These are phyloP conservation scores for Cosmia pyralina DNA, from an alignment of 2,888 invertebrate species.

Conservation along the genomic window DNA sequence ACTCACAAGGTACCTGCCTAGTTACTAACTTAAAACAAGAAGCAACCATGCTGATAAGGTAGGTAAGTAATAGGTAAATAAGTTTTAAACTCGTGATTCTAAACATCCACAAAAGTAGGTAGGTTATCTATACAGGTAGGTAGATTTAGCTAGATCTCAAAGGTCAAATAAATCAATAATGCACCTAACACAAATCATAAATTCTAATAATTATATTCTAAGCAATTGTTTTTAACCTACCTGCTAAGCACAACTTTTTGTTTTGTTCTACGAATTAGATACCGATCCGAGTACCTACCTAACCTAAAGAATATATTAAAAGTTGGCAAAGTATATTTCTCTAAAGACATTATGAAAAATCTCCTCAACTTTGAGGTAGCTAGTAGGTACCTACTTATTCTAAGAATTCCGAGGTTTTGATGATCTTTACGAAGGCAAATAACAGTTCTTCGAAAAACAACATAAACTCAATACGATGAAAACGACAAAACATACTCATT, in stretches of 20 bases:
- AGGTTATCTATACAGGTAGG: background rate
- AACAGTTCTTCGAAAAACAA: background rate
- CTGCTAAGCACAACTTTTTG: background rate
- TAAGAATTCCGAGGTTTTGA: background rate
- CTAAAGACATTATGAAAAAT: background rate
- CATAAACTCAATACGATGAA: background rate
- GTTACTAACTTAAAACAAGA: background rate
- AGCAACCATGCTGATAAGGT: background rate
- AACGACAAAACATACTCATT: background rate
- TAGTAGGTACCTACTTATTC: background rate
- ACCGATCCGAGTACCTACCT: background rate
- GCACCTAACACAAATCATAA: background rate
- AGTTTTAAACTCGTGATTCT: background rate
- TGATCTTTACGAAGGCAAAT: background rate
- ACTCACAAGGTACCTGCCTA: no score
- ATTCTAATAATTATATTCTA: background rate
- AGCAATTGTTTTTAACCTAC: background rate
- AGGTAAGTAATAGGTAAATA: background rate
- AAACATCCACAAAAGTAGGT: background rate
- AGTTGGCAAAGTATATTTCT: background rate
- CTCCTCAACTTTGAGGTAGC: background rate
- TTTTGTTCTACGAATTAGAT: background rate
- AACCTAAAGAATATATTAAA: background rate
- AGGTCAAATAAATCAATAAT: conserved; percentile 5
- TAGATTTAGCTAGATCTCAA: background rate